Evolutionary conservation across 1,140 invertebrate species (phyloP).

Genomic region (Teleopsis dalmanni): DNA sequence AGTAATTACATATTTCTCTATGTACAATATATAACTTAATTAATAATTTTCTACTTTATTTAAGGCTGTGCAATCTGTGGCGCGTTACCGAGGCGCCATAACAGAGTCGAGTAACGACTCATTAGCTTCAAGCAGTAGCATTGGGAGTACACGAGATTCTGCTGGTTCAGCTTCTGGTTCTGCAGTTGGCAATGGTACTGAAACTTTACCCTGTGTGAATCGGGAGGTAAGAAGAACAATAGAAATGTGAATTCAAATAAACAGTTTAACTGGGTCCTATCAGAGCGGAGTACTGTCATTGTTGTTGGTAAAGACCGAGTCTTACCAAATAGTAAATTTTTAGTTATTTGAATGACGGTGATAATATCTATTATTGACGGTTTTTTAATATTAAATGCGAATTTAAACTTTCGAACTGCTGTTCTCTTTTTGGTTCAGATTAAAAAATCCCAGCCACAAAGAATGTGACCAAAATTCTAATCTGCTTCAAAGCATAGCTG

Average conservation of each 20-base stretch:
- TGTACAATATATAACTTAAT: neutral
- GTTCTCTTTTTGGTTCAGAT: no score
- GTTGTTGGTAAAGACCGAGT: no score
- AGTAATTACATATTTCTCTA: neutral
- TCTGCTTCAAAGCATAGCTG: no score
- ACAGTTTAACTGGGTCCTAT: neutral
- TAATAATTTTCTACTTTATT: neutral
- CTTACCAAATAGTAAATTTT: no score
- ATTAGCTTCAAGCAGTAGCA: slow-evolving; percentile 54
- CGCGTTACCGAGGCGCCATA: slow-evolving; percentile 57
- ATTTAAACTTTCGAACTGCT: no score
- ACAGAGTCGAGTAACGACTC: slow-evolving; percentile 56
- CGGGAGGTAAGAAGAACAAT: slow-evolving; percentile 27
- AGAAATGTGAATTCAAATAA: no score
- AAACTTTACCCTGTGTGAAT: slow-evolving; percentile 45
- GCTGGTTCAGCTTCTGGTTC: slow-evolving; percentile 29
- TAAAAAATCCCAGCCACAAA: no score
- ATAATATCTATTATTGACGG: no score
- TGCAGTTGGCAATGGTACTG: slow-evolving; percentile 39
- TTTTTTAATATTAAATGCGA: no score
- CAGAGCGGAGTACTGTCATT: no score
- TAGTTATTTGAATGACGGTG: no score
- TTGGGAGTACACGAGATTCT: slow-evolving; percentile 47
- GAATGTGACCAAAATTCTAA: no score
- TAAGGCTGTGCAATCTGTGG: slow-evolving; percentile 50